Base-by-base conservation (phyloP, 2,113 vertebrate genomes). In the Rhinolophus ferrumequinum region DNA sequence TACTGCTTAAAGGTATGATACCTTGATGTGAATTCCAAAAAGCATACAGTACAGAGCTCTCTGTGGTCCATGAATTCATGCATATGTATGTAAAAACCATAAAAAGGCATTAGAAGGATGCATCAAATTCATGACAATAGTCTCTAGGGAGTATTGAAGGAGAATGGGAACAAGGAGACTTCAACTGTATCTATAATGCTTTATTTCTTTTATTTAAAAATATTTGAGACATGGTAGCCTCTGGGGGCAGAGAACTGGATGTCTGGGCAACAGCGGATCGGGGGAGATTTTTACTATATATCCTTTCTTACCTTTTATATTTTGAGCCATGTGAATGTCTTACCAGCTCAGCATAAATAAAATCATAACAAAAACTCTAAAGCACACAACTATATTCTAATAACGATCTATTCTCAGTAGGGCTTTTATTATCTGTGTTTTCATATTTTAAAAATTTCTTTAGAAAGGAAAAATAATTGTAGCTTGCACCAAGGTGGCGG, bases 131-230 rank as follows among this genome's bases (percentile, higher is more conserved):
- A 58, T 66, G 41, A 60, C 77, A 76, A 92, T 79, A 86, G 86
- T 79, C 86, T 97, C 62, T 30, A 44, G 89, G 82, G 93, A 58
- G 35, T 77, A 54, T 18, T 84, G 86, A 86, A 77, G 28, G 84
- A 87, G 58, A 93, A 70, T 69, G 64, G 28, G 24, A 41, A 97
- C 93, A 94, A 88, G 69, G 52, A 87, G 84, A 76, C 35, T 76
- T 66, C 52, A 86, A 47, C 38, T 80, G 2, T 87, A 64, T 75
- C 69, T 95, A 30, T 52, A 90, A 66, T 72, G 50, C 92, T 90
- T 92, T 90, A 69, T 94, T 97, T 84, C 52, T 83, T 92, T 89
- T 50, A 80, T 86, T 70, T 84, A 15, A 76, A 87, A 79, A 82
- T 88, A 84, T 88, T 93, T 67, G 33, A 73, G 79, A 79, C 38